Conservation (phyloP, 2,113 vertebrate genomes). For the Aythya baeri region DNA sequence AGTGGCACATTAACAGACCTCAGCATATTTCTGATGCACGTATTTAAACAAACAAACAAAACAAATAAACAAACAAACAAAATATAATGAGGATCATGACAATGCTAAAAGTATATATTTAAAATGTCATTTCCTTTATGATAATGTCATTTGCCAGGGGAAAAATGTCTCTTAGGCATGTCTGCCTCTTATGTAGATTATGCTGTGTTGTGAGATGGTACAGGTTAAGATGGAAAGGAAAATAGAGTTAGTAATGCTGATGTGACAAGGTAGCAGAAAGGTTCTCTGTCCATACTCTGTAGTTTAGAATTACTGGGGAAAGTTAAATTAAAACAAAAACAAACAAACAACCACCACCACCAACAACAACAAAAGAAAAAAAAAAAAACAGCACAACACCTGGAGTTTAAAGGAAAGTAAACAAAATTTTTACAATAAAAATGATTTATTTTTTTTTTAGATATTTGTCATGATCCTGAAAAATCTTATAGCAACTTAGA, state of each 20-base stretch:
- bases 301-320: background rate
- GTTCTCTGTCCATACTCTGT: background rate
- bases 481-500: background rate
- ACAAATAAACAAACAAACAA: background rate
- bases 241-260: background rate
- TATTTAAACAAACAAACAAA: background rate
- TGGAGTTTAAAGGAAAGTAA: background rate
- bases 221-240: background rate
- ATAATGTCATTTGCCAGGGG: background rate
- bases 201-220: background rate
- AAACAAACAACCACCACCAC: no score
- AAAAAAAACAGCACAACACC: background rate
- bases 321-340: background rate
- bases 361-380: no score
- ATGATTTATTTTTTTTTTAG: background rate
- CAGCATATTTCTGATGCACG: background rate
- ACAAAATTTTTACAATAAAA: background rate
- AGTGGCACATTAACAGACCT: background rate
- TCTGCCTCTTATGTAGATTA: background rate
- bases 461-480: background rate
- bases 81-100: background rate
- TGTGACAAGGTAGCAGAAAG: background rate
- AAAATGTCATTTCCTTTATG: background rate
- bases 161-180: background rate
- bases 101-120: background rate